Conservation (phyloP, 2,113 vertebrate species). For the Monarcha castaneiventris region DNA sequence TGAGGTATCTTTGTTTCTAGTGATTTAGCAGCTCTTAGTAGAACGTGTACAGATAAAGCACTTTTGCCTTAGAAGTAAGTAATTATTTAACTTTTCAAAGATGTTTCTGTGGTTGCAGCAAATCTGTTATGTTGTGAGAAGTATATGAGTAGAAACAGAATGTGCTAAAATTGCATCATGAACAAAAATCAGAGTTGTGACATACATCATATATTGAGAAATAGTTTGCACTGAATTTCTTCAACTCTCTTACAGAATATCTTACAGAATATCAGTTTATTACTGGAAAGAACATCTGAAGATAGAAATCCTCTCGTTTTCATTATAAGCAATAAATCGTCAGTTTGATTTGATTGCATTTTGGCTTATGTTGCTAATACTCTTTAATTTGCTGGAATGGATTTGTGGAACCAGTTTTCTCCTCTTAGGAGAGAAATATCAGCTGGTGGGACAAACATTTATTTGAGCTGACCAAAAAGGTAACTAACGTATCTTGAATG, state of each 20-base stretch:
- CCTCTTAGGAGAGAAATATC: not conserved
- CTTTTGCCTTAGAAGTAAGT: not conserved
- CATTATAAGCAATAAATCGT: not conserved
- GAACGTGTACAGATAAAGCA: not conserved
- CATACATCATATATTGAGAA: not conserved
- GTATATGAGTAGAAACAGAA: not conserved
- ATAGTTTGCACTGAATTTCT: not conserved
- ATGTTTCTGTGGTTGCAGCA: not conserved
- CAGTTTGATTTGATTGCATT: not conserved
- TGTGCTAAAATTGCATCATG: not conserved
- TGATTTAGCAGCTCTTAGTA: constrained; percentile 49
- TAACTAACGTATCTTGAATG: not conserved
- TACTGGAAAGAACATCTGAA: not conserved
- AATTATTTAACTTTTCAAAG: not conserved
- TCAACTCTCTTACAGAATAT: not conserved
- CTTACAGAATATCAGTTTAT: not conserved
- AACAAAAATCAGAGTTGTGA: constrained; percentile 7
- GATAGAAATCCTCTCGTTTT: not conserved
- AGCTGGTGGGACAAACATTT: not conserved
- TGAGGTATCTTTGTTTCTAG: constrained; percentile 45
- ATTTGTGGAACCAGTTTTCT: not conserved
- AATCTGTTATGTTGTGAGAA: not conserved
- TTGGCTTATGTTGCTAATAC: not conserved
- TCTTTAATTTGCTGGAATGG: not conserved
- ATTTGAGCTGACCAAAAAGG: not conserved